A percentile compares a stretch with the other conserved stretches of the same genome.
Evolutionary conservation across 2,888 invertebrate species (phyloP).

Genomic region (Diloba caeruleocephala): DNA sequence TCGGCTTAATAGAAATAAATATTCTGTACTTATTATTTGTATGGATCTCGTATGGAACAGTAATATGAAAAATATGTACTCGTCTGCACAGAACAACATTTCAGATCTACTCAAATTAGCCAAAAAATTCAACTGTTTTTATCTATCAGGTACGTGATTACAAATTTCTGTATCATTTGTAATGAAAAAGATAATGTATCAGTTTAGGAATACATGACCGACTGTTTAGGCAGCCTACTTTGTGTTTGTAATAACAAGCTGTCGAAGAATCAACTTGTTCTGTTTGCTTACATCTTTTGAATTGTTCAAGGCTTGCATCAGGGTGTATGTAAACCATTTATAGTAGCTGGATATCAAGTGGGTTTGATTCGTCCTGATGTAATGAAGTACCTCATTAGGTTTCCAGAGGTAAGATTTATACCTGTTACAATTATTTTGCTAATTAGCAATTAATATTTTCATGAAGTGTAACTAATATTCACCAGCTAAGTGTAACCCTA

Average conservation of each 20-base stretch:
- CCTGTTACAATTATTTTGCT: not conserved
- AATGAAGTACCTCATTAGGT: slow-evolving; percentile 93
- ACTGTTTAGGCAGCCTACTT: slow-evolving; percentile 26
- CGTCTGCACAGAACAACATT: slow-evolving; percentile 78
- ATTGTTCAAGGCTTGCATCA: slow-evolving; percentile 91
- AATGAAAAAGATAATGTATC: slow-evolving; percentile 2
- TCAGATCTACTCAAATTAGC: slow-evolving; percentile 93
- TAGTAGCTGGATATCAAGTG: slow-evolving; percentile 96
- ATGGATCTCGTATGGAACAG: slow-evolving; percentile 63
- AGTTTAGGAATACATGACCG: slow-evolving; percentile 16
- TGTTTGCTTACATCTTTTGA: slow-evolving; percentile 54
- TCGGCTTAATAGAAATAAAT: slow-evolving; percentile 21
- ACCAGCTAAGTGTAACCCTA: no score
- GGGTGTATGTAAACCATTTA: slow-evolving; percentile 95
- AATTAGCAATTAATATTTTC: no score
- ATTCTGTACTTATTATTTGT: slow-evolving; percentile 31
- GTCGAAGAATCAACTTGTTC: slow-evolving; percentile 40
- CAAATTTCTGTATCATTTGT: slow-evolving; percentile 13
- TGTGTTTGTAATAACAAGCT: slow-evolving; percentile 48
- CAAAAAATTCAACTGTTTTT: slow-evolving; percentile 96
- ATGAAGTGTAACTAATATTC: no score
- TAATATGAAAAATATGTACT: slow-evolving; percentile 87
- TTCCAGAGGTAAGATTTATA: slow-evolving; percentile 91
- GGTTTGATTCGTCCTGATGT: slow-evolving; percentile 96
- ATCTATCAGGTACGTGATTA: slow-evolving; percentile 92